phyloP scores from a whole-genome alignment of 2,113 vertebrate species.

The Phalacrocorax carbo region DNA sequence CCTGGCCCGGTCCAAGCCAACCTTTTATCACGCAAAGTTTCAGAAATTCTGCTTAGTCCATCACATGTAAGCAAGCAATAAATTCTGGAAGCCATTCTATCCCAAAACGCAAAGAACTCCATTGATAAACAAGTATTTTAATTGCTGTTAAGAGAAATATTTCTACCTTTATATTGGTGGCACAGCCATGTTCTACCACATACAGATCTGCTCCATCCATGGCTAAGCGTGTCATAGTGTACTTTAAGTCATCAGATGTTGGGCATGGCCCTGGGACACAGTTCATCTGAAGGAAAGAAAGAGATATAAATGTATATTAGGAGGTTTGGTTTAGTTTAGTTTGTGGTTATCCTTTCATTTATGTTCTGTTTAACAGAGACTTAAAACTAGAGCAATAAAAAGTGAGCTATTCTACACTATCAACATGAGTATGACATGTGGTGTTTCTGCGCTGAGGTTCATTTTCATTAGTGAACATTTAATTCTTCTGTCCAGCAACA shows the following conservation, averaged over 20 bases:
- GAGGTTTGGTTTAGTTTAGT: background rate
- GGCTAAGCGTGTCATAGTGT: constrained; percentile 94
- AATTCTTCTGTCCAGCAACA: background rate
- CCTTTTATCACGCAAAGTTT: background rate
- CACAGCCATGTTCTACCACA: constrained; percentile 94
- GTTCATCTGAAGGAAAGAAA: constrained; percentile 69
- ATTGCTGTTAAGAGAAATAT: background rate
- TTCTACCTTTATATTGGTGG: constrained; percentile 89
- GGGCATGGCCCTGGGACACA: constrained; percentile 89
- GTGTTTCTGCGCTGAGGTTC: background rate
- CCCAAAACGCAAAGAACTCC: background rate
- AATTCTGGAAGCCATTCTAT: background rate
- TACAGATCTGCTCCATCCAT: constrained; percentile 93
- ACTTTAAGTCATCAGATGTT: constrained; percentile 93
- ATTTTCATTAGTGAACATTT: background rate
- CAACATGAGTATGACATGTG: background rate
- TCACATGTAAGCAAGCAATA: background rate
- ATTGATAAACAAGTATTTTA: background rate
- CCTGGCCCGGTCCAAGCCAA: background rate
- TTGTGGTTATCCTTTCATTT: background rate
- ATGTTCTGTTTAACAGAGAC: background rate
- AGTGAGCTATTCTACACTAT: background rate
- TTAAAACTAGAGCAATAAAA: background rate
- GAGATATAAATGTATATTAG: background rate
- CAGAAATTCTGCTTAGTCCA: background rate